Percentiles rank a stretch among this genome's conserved stretches.
phyloP scores from a whole-genome alignment of 1,140 invertebrate genomes.

The Drosophila ohnishii region DNA sequence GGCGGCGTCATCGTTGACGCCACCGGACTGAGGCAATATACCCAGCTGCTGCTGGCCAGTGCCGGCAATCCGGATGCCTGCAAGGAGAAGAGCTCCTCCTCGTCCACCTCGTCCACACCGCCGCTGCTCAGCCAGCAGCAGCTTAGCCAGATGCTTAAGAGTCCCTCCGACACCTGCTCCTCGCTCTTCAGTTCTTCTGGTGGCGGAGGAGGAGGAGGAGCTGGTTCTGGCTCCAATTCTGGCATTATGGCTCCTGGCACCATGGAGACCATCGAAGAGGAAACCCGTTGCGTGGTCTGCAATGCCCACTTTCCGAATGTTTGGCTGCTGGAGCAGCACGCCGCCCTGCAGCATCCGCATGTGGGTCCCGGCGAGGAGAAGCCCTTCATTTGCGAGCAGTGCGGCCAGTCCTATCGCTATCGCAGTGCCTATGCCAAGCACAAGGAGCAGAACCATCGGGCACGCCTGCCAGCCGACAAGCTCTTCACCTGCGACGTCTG shows the following conservation, averaged over 20 bases:
- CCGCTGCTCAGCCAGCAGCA: constrained; percentile 74
- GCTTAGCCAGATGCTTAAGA: constrained; percentile 76
- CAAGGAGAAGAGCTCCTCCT: constrained; percentile 83
- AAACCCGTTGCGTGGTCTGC: constrained; percentile 88
- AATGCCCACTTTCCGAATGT: constrained; percentile 91
- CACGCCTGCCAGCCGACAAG: constrained; percentile 92
- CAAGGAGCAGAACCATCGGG: constrained; percentile 93
- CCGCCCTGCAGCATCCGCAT: constrained; percentile 89
- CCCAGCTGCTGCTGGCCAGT: constrained; percentile 65
- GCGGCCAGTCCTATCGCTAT: constrained; percentile 94
- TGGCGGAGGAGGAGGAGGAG: not conserved
- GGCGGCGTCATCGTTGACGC: constrained; percentile 63
- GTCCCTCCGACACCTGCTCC: constrained; percentile 79
- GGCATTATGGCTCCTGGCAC: not conserved
- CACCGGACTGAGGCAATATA: constrained; percentile 65
- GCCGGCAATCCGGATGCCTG: constrained; percentile 58
- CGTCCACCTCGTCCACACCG: constrained; percentile 81
- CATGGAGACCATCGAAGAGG: constrained; percentile 81
- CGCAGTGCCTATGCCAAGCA: constrained; percentile 94
- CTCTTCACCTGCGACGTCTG: constrained; percentile 94
- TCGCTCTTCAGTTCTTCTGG: constrained; percentile 67
- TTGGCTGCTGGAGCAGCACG: constrained; percentile 92
- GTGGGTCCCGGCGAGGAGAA: constrained; percentile 88
- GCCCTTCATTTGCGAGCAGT: constrained; percentile 95
- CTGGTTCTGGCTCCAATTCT: not conserved